Conservation (phyloP, 2,888 invertebrate species). For the Troides helena region DNA sequence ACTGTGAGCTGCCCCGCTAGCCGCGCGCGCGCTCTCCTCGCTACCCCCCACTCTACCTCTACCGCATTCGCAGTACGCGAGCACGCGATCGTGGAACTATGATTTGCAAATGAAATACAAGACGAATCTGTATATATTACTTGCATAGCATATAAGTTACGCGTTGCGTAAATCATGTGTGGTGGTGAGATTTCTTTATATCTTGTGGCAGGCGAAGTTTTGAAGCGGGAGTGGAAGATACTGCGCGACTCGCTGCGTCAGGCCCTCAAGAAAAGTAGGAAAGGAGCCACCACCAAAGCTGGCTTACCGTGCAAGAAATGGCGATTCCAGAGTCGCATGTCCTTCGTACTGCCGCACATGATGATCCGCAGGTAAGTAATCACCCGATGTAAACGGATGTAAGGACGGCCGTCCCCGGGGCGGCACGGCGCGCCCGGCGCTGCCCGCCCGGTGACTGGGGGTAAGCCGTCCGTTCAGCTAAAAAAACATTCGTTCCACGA, state of each 20-base stretch:
- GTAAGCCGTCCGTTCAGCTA: too few relatives aligned
- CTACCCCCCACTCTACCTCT: too few relatives aligned
- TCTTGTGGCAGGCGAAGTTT: conserved; percentile 53
- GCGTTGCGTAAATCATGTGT: too few relatives aligned
- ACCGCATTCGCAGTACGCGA: too few relatives aligned
- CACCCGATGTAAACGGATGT: not conserved
- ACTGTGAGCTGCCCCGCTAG: conserved; percentile 49
- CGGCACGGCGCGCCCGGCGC: too few relatives aligned
- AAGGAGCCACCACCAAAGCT: conserved; percentile 57
- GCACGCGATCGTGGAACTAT: too few relatives aligned
- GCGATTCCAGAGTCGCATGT: conserved; percentile 69
- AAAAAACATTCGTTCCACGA: too few relatives aligned
- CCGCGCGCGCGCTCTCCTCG: not conserved
- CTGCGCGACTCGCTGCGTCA: conserved; percentile 72
- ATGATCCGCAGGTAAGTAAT: conserved; percentile 53
- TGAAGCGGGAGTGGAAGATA: conserved; percentile 75
- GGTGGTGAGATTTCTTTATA: not conserved
- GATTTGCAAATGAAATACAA: too few relatives aligned
- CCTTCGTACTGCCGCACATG: conserved; percentile 71
- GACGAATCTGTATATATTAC: too few relatives aligned
- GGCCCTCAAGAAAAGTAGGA: conserved; percentile 60
- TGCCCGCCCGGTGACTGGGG: too few relatives aligned
- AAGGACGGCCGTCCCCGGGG: too few relatives aligned
- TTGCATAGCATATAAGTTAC: too few relatives aligned
- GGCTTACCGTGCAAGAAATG: conserved; percentile 67